Evolutionary conservation across 2,113 vertebrate species (phyloP), one percentile per base, ranked within the genome.

Genomic region (Leptobrachium leishanense): DNA sequence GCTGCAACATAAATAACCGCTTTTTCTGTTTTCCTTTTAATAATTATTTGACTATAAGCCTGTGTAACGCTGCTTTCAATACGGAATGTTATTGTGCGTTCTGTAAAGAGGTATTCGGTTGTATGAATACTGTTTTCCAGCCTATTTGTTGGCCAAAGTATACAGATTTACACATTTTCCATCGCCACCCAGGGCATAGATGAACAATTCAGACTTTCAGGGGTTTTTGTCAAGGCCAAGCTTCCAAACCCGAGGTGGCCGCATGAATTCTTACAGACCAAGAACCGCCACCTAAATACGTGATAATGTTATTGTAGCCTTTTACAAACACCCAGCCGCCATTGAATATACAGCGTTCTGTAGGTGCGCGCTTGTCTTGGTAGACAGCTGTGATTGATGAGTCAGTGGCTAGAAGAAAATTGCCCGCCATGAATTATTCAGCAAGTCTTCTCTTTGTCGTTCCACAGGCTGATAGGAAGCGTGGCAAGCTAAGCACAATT

Each of bases 341-440:
- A 94, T 91, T 89, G 93, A 94, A 95, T 94, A 92, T 92, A 90
- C 62, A 46, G 69, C 66, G 88, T 92, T 92, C 89, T 88, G 91
- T 93, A 91, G 92, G 93, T 92, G 94, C 93, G 94, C 95, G 94
- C 94, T 90, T 92, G 90, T 93, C 93, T 95, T 92, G 93, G 95
- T 94, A 94, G 94, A 92, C 93, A 94, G 92, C 92, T 93, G 91
- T 96, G 95, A 96, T 95, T 96, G 95, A 96, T 96, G 95, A 96
- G 93, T 96, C 95, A 94, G 94, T 95, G 95, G 94, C 95, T 95
- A 94, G 92, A 93, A 95, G 95, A 95, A 96, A 96, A 96, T 96
- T 95, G 95, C 93, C 91, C 93, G 88, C 91, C 89, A 96, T 96
- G 94, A 95, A 96, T 96, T 94, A 96, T 96, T 95, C 94, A 96